Evolutionary conservation across 1,140 invertebrate species (phyloP).

Genomic region (Papilio xuthus): DNA sequence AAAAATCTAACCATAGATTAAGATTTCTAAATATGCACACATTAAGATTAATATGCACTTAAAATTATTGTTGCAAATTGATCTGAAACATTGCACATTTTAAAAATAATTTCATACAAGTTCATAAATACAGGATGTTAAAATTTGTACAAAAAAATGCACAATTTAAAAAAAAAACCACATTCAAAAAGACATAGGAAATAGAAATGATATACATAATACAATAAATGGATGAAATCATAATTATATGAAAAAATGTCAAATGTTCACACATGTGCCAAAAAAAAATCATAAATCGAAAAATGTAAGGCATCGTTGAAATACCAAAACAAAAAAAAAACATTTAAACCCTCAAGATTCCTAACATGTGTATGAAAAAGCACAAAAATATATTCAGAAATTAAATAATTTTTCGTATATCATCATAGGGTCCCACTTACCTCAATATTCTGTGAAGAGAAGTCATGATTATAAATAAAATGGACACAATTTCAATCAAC

Average conservation of each 20-base stretch:
- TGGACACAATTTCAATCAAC: slow-evolving; percentile 77
- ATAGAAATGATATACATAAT: not conserved
- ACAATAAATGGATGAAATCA: not conserved
- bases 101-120: not conserved
- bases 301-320: not conserved
- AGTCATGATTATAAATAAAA: slow-evolving; percentile 79
- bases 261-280: slow-evolving; percentile 6
- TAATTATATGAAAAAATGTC: slow-evolving; percentile 14
- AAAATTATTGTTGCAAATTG: slow-evolving; percentile 6
- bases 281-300: not conserved
- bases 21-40: slow-evolving; percentile 26
- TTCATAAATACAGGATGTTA: slow-evolving; percentile 2
- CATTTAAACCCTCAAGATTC: not conserved
- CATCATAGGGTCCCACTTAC: slow-evolving; percentile 70
- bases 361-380: slow-evolving; percentile 5
- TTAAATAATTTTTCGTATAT: not conserved
- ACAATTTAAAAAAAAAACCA: not conserved
- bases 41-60: slow-evolving; percentile 26
- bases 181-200: not conserved
- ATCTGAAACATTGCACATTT: slow-evolving; percentile 4
- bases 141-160: not conserved
- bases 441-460: slow-evolving; percentile 76
- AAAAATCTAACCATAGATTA: slow-evolving; percentile 32
- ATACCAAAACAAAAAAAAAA: not conserved
- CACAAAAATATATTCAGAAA: not conserved